Evolutionary conservation across 2,888 invertebrate genomes (phyloP).

Genomic region (Gonocerus acuteangulatus): DNA sequence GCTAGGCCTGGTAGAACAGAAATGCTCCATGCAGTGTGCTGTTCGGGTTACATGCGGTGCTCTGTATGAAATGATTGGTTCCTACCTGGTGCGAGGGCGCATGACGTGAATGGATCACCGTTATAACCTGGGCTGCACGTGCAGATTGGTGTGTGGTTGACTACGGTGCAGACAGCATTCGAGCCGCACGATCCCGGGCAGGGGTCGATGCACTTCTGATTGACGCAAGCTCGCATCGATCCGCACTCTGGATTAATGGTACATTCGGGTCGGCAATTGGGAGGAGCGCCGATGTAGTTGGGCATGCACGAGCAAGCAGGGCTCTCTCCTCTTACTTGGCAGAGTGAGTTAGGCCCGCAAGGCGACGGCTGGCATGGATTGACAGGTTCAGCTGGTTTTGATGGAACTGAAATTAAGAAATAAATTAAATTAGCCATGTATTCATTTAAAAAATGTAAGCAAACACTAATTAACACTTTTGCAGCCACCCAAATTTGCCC

Average conservation of each 20-base stretch:
- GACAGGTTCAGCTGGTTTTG: slow-evolving; percentile 37
- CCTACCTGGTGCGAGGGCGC: slow-evolving; percentile 34
- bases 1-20: background rate
- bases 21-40: slow-evolving; percentile 27
- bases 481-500: too few species aligned
- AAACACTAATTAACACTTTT: background rate
- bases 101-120: slow-evolving; percentile 39
- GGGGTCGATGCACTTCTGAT: slow-evolving; percentile 38
- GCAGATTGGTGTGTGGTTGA: slow-evolving; percentile 39
- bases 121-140: slow-evolving; percentile 36
- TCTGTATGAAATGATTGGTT: slow-evolving; percentile 1
- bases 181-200: slow-evolving; percentile 39
- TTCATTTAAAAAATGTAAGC: background rate
- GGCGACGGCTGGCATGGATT: slow-evolving; percentile 64
- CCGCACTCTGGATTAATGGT: slow-evolving; percentile 39
- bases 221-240: slow-evolving; percentile 37
- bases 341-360: slow-evolving; percentile 64
- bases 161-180: slow-evolving; percentile 37
- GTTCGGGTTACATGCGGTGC: slow-evolving; percentile 19
- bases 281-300: slow-evolving; percentile 38
- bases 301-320: slow-evolving; percentile 38
- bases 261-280: slow-evolving; percentile 39
- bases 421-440: background rate
- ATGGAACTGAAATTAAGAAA: slow-evolving; percentile 31
- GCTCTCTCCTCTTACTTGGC: slow-evolving; percentile 47